Percentiles rank a stretch among this genome's conserved stretches.
These are phyloP conservation scores for Metellina segmentata DNA, from an alignment of 2,888 invertebrate genomes.

Conservation along the genomic window DNA sequence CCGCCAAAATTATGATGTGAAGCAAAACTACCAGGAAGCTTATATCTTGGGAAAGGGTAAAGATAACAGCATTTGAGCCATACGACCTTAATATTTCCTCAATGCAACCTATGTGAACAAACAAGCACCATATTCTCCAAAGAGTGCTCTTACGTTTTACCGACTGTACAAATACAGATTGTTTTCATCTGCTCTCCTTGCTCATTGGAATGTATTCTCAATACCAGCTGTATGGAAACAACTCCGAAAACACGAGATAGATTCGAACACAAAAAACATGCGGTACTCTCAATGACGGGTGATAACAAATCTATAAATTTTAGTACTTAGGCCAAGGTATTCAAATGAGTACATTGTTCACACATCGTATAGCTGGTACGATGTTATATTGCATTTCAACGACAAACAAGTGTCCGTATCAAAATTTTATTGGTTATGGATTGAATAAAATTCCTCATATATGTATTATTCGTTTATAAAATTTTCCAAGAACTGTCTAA, in stretches of 20 bases:
- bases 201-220: background rate
- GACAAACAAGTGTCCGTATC: too few relatives aligned
- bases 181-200: background rate
- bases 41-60: too few relatives aligned
- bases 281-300: background rate
- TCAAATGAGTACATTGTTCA: background rate
- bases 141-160: background rate
- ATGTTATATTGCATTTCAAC: background rate
- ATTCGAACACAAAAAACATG: background rate
- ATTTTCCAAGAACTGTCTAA: too few relatives aligned
- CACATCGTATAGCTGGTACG: background rate
- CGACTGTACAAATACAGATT: background rate
- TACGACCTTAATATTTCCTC: too few relatives aligned
- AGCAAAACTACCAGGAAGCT: too few relatives aligned
- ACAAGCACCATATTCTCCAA: too few relatives aligned
- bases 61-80: too few relatives aligned
- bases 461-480: too few relatives aligned
- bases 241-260: background rate
- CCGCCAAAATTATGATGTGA: too few relatives aligned
- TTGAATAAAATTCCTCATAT: too few relatives aligned
- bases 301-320: background rate
- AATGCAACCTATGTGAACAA: too few relatives aligned
- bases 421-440: too few relatives aligned
- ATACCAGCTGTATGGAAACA: background rate
- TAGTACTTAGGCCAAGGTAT: background rate